phyloP scores from a whole-genome alignment of 2,797 vertebrate genomes.

The Chiloscyllium punctatum region DNA sequence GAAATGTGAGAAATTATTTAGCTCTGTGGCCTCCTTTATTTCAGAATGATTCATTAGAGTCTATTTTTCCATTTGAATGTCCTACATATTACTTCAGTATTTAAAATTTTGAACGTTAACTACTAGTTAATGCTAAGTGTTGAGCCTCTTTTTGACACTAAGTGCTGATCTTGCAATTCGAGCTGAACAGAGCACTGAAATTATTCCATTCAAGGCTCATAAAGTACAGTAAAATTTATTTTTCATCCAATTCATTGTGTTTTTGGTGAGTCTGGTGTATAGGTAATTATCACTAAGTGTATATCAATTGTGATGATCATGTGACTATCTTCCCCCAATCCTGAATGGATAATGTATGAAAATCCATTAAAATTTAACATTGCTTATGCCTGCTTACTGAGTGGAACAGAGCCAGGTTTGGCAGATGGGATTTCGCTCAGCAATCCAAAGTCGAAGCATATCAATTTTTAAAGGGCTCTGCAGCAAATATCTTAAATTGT shows the following conservation, averaged over 20 bases:
- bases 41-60: neutral
- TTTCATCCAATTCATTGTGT: neutral
- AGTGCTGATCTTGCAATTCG: neutral
- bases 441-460: conserved; percentile 15
- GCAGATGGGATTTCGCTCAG: conserved; percentile 36
- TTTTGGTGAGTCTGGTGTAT: neutral
- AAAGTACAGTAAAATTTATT: neutral
- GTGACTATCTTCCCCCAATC: neutral
- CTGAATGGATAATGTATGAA: conserved; percentile 31
- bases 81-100: neutral
- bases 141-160: neutral
- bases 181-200: neutral
- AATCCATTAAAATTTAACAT: conserved; percentile 36
- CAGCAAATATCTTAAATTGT: conserved; percentile 19
- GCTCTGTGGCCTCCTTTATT: neutral
- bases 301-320: neutral
- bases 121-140: too few species aligned
- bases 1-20: neutral
- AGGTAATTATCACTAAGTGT: conserved; percentile 25
- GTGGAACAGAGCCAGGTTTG: conserved; percentile 23
- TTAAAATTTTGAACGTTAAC: neutral
- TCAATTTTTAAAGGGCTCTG: conserved; percentile 33
- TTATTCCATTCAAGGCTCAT: neutral
- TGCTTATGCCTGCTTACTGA: conserved; percentile 30
- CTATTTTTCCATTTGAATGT: neutral